Percentiles rank a stretch among this genome's conserved stretches.
phyloP scores from a whole-genome alignment of 2,888 invertebrate species.

The Lomographa bimaculata region DNA sequence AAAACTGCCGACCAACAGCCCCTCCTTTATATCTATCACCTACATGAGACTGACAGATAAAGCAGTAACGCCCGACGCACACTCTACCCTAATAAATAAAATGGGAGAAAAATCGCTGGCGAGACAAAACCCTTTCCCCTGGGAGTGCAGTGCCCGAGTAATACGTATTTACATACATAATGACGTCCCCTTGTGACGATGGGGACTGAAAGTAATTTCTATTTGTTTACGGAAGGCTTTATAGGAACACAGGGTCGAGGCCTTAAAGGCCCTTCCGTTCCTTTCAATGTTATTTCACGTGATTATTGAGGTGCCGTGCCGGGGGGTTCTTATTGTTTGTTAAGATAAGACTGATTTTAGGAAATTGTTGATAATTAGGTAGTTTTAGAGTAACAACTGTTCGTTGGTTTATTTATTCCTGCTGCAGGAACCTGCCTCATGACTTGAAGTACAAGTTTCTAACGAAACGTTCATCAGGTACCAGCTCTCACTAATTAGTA shows the following conservation, averaged over 20 bases:
- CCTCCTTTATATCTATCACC: slow-evolving; percentile 16
- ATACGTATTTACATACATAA: slow-evolving; percentile 55
- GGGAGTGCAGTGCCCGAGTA: slow-evolving; percentile 44
- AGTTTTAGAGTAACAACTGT: too few relatives aligned
- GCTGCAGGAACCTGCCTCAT: too few relatives aligned
- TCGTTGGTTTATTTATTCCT: too few relatives aligned
- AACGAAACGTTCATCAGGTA: too few relatives aligned
- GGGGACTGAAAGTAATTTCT: slow-evolving; percentile 35
- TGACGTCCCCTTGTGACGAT: slow-evolving; percentile 43
- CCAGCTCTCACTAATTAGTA: too few relatives aligned
- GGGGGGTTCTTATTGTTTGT: background rate
- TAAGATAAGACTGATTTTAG: too few relatives aligned
- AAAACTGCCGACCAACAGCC: background rate
- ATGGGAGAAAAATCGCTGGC: slow-evolving; percentile 53
- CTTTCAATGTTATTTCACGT: slow-evolving; percentile 11
- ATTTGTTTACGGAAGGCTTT: slow-evolving; percentile 32
- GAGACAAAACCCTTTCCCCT: slow-evolving; percentile 43
- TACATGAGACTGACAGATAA: slow-evolving; percentile 24
- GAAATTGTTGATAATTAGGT: too few relatives aligned
- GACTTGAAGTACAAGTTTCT: too few relatives aligned
- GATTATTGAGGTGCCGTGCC: slow-evolving; percentile 9
- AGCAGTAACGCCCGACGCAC: slow-evolving; percentile 25
- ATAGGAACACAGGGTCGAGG: slow-evolving; percentile 23
- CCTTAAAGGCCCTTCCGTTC: slow-evolving; percentile 29
- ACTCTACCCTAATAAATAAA: slow-evolving; percentile 57